phyloP scores from a whole-genome alignment of 2,797 vertebrate genomes.

The Takifugu ocellatus region DNA sequence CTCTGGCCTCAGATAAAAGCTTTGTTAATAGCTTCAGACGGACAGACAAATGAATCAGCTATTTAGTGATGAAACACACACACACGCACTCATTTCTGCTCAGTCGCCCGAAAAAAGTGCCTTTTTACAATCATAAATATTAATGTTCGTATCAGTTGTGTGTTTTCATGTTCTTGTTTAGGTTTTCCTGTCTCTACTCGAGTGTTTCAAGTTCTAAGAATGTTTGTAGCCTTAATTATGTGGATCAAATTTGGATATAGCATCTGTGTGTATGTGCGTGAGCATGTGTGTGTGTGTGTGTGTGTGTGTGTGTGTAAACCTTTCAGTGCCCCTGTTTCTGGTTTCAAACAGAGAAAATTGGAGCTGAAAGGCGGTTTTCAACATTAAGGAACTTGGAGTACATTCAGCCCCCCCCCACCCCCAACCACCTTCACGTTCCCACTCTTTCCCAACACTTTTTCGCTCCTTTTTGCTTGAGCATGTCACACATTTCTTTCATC shows the following conservation, averaged over 20 bases:
- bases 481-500: conserved; percentile 20
- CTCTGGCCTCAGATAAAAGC: conserved; percentile 64
- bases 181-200: conserved; percentile 41
- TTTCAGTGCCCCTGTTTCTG: conserved; percentile 63
- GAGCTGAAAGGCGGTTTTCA: conserved; percentile 71
- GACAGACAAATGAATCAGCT: conserved; percentile 53
- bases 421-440: not conserved
- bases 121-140: conserved; percentile 64
- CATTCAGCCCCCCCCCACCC: conserved; percentile 17
- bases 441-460: conserved; percentile 25
- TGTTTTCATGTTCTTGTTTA: conserved; percentile 62
- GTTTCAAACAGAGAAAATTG: conserved; percentile 78
- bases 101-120: conserved; percentile 45
- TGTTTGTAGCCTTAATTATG: conserved; percentile 52
- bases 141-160: conserved; percentile 50
- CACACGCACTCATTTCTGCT: conserved; percentile 11
- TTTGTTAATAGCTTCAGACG: conserved; percentile 54
- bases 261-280: not conserved
- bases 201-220: conserved; percentile 56
- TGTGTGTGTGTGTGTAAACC: conserved; percentile 40
- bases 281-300: conserved; percentile 20
- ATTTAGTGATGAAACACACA: conserved; percentile 31
- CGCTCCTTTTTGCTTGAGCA: conserved; percentile 2
- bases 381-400: conserved; percentile 46
- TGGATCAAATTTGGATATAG: conserved; percentile 45